Evolutionary conservation across 2,797 vertebrate genomes (phyloP), one percentile per base, ranked within the genome.

Genomic region (Cynopterus sphinx): DNA sequence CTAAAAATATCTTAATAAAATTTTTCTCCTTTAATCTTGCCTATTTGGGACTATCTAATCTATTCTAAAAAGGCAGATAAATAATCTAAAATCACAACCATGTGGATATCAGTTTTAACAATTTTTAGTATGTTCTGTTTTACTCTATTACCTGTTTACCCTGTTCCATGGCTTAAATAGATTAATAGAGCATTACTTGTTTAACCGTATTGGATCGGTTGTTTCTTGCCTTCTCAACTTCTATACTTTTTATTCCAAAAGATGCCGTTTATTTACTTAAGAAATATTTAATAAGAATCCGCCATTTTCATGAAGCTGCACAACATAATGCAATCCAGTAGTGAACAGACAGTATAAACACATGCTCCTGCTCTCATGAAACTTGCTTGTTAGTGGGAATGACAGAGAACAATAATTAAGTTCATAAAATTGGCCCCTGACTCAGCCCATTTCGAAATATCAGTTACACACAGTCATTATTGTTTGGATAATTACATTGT

Each of bases 271-370:
- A 61, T 77, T 85, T 57, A 70, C 28, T 63, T 74, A 68, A 28
- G 71, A 94, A 43, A 81, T 79, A 85, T 87, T 84, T 51, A 88
- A 77, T 79, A 39, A 88, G 5, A 91, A 55, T 31, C 41, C 68
- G 61, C 65, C 49, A 9, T 73, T 26, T 67, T 10, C 22, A 78
- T n/a, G 24, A 87, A 70, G 61, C 16, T 87, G 2, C 3, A 53
- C 9, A 65, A 51, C 3, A 12, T 33, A 59, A 41, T 31, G 15
- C 12, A 9, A 82, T 61, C 51, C 8, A 90, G 1, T 5, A 55
- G 0, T 87, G 24, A 55, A 74, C 22, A 78, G 24, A 21, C 31
- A 79, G 75, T 41, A 86, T n/a, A 77, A 75, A 90, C 33, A 39
- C 15, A 36, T 36, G 0, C n/a, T 96, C 17, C 74, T 84, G 6